A percentile compares a stretch with the other conserved stretches of the same genome.
Evolutionary conservation across 2,888 invertebrate species (phyloP).

Genomic region (Drosophila lacicola): DNA sequence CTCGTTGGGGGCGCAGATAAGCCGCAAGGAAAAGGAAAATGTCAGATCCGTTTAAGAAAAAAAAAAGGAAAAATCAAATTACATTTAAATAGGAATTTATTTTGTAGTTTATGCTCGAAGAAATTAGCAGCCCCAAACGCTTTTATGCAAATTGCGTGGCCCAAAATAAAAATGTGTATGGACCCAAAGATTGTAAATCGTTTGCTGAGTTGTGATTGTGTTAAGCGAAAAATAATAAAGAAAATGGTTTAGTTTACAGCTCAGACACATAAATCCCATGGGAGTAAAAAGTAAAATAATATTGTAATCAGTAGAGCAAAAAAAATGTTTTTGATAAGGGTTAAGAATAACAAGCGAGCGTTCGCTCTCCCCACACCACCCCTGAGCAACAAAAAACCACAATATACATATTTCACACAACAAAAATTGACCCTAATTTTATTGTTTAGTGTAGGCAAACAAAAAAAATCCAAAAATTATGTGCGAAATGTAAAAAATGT

Average conservation of each 20-base stretch:
- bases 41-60: slow-evolving; percentile 16
- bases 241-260: slow-evolving; percentile 16
- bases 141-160: slow-evolving; percentile 51
- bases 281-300: slow-evolving; percentile 48
- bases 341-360: slow-evolving; percentile 41
- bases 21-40: slow-evolving; percentile 33
- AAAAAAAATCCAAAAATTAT: slow-evolving; percentile 61
- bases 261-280: slow-evolving; percentile 41
- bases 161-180: neutral
- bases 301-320: slow-evolving; percentile 55
- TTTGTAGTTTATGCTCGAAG: slow-evolving; percentile 24
- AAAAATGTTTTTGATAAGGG: slow-evolving; percentile 63
- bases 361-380: neutral
- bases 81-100: slow-evolving; percentile 39
- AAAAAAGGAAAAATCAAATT: slow-evolving; percentile 31
- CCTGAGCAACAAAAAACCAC: slow-evolving; percentile 25
- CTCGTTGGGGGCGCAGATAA: slow-evolving; percentile 33
- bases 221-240: slow-evolving; percentile 5
- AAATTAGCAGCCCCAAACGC: slow-evolving; percentile 46
- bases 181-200: slow-evolving; percentile 25
- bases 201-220: slow-evolving; percentile 40
- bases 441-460: slow-evolving; percentile 50
- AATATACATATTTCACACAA: slow-evolving; percentile 57
- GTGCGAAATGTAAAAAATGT: slow-evolving; percentile 72
- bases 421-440: slow-evolving; percentile 63